phyloP scores from a whole-genome alignment of 2,888 invertebrate genomes.

The Odontomyia ornata region DNA sequence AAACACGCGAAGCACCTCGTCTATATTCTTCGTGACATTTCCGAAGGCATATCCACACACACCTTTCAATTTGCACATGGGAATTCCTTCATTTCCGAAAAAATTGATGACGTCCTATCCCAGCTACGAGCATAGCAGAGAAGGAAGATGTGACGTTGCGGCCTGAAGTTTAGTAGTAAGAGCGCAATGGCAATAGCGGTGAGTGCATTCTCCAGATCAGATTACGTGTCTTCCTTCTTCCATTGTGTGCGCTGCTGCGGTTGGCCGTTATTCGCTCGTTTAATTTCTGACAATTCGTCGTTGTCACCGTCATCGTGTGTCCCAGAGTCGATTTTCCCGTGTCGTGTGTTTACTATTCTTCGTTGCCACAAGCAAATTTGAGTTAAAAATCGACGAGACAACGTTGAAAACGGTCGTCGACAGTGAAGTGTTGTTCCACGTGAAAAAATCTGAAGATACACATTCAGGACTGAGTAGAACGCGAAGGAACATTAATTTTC shows the following conservation, averaged over 20 bases:
- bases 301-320: background rate
- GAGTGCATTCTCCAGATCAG: background rate
- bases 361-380: background rate
- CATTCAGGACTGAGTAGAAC: background rate
- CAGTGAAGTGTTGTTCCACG: background rate
- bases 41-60: background rate
- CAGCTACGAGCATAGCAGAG: background rate
- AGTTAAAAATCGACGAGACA: slow-evolving; percentile 35
- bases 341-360: slow-evolving; percentile 34
- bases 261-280: background rate
- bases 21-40: background rate
- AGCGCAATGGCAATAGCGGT: background rate
- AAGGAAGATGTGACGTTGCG: background rate
- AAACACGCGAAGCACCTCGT: background rate
- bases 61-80: slow-evolving; percentile 10
- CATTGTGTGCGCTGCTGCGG: background rate
- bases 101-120: background rate
- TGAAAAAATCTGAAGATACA: background rate
- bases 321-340: slow-evolving; percentile 20
- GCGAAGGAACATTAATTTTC: background rate
- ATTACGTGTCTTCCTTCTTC: slow-evolving; percentile 1
- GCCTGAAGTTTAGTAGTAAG: background rate
- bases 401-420: slow-evolving; percentile 34
- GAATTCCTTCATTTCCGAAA: background rate
- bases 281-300: slow-evolving; percentile 12